Conservation (phyloP, 2,797 vertebrate species). For the Pantherophis vulpinus region DNA sequence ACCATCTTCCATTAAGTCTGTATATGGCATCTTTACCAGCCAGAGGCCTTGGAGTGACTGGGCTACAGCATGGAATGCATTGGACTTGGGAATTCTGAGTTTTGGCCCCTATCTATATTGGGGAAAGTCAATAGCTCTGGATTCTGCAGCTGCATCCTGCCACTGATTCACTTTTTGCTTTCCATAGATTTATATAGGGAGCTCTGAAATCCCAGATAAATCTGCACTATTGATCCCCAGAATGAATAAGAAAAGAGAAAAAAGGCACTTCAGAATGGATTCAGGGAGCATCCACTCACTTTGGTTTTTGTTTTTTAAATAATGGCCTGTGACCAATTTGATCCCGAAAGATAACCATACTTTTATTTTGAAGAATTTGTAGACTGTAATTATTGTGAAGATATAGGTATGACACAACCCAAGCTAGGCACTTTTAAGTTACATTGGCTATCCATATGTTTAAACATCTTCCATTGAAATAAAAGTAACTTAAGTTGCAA, state of each 20-base stretch:
- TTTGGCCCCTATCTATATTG: conserved; percentile 31
- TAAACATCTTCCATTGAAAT: background rate
- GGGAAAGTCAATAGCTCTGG: conserved; percentile 18
- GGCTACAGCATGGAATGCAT: conserved; percentile 34
- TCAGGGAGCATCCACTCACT: conserved; percentile 77
- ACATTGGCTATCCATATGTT: background rate
- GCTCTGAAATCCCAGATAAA: conserved; percentile 63
- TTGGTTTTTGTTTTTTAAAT: conserved; percentile 51
- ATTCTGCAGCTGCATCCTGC: conserved; percentile 43
- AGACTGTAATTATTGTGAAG: conserved; percentile 34
- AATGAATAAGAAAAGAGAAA: conserved; percentile 36
- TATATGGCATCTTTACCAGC: conserved; percentile 42
- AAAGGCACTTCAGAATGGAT: conserved; percentile 64
- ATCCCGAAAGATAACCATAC: conserved; percentile 43
- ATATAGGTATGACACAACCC: conserved; percentile 13
- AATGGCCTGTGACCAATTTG: conserved; percentile 60
- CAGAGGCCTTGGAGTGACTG: conserved; percentile 69
- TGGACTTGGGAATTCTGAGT: conserved; percentile 9
- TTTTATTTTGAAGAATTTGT: conserved; percentile 50
- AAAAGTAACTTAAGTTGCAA: background rate
- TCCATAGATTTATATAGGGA: conserved; percentile 54
- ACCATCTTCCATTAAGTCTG: conserved; percentile 46
- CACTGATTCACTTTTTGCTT: conserved; percentile 50
- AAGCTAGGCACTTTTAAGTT: background rate
- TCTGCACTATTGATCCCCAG: conserved; percentile 76